These are phyloP conservation scores for Teinopalpus imperialis DNA, from an alignment of 2,888 invertebrate species.

Conservation along the genomic window DNA sequence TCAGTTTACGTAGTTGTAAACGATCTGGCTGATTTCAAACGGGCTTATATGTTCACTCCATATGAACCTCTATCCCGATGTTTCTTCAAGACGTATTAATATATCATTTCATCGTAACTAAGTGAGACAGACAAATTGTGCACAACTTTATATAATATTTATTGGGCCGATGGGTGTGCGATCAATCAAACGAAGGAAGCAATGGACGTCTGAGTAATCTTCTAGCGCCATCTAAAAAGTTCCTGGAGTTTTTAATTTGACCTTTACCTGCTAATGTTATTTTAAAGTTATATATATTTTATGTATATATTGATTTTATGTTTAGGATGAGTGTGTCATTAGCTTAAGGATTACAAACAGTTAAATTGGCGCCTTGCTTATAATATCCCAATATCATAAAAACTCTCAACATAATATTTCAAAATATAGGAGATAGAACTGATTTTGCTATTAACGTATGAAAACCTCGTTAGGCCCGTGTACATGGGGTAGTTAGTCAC, in stretches of 20 bases:
- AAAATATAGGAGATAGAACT: too few species aligned
- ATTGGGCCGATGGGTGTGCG: slow-evolving; percentile 63
- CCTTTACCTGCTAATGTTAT: neutral
- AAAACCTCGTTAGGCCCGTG: neutral
- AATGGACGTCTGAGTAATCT: slow-evolving; percentile 5
- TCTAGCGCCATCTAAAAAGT: slow-evolving; percentile 5
- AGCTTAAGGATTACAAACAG: too few species aligned
- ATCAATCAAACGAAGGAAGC: slow-evolving; percentile 57
- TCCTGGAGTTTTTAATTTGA: slow-evolving; percentile 10
- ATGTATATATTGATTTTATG: too few species aligned
- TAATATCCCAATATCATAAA: too few species aligned
- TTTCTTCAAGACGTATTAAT: slow-evolving; percentile 54
- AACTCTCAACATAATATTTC: too few species aligned
- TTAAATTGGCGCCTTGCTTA: too few species aligned
- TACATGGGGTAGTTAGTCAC: neutral
- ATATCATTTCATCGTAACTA: slow-evolving; percentile 70
- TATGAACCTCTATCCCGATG: slow-evolving; percentile 41
- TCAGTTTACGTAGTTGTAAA: too few species aligned
- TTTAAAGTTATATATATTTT: too few species aligned
- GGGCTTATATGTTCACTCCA: neutral
- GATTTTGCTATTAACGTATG: too few species aligned
- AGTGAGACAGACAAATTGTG: slow-evolving; percentile 70
- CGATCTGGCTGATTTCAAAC: neutral
- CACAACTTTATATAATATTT: slow-evolving; percentile 72
- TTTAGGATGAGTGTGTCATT: too few species aligned